phyloP scores from a whole-genome alignment of 2,113 vertebrate species.

The Corythaixoides concolor region DNA sequence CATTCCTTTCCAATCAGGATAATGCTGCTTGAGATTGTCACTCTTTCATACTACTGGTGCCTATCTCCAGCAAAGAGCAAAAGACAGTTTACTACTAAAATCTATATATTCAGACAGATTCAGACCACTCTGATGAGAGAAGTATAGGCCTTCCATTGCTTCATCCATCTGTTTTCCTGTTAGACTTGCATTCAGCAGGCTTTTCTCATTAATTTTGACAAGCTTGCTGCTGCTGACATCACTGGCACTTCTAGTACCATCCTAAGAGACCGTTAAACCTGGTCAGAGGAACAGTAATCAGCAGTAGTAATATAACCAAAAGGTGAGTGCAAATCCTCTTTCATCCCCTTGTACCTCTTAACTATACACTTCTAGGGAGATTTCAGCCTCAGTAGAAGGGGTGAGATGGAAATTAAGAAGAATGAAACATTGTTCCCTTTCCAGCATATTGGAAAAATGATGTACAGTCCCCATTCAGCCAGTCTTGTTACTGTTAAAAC shows the following conservation, averaged over 20 bases:
- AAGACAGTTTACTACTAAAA: not conserved
- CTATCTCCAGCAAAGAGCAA: not conserved
- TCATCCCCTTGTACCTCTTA: not conserved
- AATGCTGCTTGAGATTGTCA: not conserved
- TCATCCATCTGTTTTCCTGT: not conserved
- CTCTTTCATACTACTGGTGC: rapidly evolving
- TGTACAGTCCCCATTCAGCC: not conserved
- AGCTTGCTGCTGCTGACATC: not conserved
- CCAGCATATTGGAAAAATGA: not conserved
- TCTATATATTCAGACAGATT: not conserved
- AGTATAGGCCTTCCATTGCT: not conserved
- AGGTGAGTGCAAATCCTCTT: not conserved
- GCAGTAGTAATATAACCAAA: not conserved
- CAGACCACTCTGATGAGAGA: not conserved
- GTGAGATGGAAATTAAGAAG: not conserved
- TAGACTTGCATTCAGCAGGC: not conserved
- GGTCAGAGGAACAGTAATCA: not conserved
- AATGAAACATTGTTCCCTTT: not conserved
- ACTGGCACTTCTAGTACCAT: not conserved
- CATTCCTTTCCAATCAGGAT: not conserved
- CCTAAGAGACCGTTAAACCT: not conserved
- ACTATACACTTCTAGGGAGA: not conserved
- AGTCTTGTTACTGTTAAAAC: not conserved
- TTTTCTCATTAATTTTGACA: not conserved
- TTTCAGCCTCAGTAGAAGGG: not conserved